These are phyloP conservation scores for Hetaerina titia DNA, from an alignment of 2,888 invertebrate genomes.

Conservation along the genomic window DNA sequence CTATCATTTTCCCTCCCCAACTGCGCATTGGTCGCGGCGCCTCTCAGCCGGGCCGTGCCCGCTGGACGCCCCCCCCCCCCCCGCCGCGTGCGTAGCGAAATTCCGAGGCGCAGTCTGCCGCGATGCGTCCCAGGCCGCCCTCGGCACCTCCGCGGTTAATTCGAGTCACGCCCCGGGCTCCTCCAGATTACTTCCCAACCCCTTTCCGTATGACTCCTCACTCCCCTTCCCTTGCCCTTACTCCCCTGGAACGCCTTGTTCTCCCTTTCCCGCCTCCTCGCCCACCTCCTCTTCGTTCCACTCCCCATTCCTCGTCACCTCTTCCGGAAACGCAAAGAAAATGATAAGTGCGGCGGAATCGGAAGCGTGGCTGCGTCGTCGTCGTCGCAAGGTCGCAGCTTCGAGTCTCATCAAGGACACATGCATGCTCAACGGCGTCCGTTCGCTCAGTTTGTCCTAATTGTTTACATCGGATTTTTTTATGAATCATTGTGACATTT, in stretches of 20 bases:
- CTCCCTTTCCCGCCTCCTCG: neutral
- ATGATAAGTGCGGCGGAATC: conserved; percentile 37
- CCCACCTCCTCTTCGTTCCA: neutral
- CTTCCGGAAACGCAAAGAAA: conserved; percentile 47
- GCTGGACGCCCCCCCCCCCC: neutral
- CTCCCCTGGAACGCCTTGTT: neutral
- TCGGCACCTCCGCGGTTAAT: neutral
- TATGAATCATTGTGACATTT: too few relatives aligned
- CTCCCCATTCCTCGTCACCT: conserved; percentile 3
- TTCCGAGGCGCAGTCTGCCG: neutral
- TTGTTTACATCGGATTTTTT: neutral
- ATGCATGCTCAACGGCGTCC: neutral
- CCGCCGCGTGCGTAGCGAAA: neutral
- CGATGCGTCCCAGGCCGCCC: neutral
- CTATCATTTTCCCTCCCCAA: neutral
- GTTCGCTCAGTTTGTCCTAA: neutral
- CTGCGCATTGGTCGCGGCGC: neutral
- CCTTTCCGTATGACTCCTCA: neutral
- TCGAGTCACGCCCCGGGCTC: neutral
- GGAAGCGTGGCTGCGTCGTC: neutral
- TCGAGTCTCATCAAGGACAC: conserved; percentile 41
- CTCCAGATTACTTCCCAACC: neutral
- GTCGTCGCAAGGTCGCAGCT: conserved; percentile 37
- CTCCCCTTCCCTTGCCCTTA: too few relatives aligned
- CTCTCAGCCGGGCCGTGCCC: neutral